Percentiles rank a stretch among this genome's conserved stretches.
Evolutionary conservation across 2,113 vertebrate genomes (phyloP).

Genomic region (Phocoena phocoena): DNA sequence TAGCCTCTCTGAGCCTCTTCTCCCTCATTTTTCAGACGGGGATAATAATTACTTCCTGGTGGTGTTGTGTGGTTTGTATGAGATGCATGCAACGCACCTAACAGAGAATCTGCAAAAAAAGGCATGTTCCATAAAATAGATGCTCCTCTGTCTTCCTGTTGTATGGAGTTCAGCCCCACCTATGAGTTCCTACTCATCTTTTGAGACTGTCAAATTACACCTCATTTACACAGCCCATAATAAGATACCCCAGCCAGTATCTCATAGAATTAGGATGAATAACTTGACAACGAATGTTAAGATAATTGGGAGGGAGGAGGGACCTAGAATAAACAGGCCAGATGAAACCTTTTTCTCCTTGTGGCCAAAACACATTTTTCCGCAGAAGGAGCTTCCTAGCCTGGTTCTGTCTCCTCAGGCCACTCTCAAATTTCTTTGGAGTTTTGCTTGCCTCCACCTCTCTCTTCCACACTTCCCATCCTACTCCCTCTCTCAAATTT

Average conservation of each 20-base stretch:
- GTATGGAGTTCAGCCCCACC: not conserved
- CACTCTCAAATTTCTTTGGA: not conserved
- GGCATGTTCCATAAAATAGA: not conserved
- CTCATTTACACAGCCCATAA: not conserved
- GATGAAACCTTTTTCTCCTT: not conserved
- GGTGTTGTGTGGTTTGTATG: not conserved
- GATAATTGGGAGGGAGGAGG: not conserved
- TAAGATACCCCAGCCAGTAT: not conserved
- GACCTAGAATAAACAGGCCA: not conserved
- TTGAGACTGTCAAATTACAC: not conserved
- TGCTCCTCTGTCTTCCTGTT: not conserved
- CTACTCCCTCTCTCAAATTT: not conserved
- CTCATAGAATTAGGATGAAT: not conserved
- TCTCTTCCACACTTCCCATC: not conserved
- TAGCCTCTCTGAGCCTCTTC: not conserved
- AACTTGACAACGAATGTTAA: conserved; percentile 20
- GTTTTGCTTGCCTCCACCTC: not conserved
- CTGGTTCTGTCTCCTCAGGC: not conserved
- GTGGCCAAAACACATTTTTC: not conserved
- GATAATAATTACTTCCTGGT: not conserved
- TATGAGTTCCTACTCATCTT: not conserved
- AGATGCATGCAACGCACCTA: not conserved
- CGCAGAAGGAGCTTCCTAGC: not conserved
- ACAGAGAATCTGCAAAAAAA: not conserved
- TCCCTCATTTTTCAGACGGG: not conserved